Evolutionary conservation across 64 coral and sea anemone species (phyloP).

Genomic region (Hydrozoanthus tunicans): DNA sequence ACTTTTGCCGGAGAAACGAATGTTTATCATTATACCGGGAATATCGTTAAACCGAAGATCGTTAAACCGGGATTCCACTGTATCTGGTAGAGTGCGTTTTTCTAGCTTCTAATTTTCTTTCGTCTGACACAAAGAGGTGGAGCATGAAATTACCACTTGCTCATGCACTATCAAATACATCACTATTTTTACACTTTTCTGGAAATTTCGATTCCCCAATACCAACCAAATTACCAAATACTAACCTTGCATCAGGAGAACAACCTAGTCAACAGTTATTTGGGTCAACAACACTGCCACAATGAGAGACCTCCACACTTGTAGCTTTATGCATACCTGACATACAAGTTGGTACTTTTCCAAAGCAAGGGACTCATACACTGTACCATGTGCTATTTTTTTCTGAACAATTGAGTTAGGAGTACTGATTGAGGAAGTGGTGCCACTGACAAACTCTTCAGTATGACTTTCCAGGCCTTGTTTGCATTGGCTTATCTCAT

Average conservation of each 20-base stretch:
- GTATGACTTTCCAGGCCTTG: slow-evolving; percentile 59
- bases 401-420: slow-evolving; percentile 48
- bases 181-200: slow-evolving; percentile 54
- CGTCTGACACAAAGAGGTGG: slow-evolving; percentile 35
- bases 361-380: slow-evolving; percentile 56
- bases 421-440: slow-evolving; percentile 41
- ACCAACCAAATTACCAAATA: slow-evolving; percentile 49
- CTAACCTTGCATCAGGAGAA: slow-evolving; percentile 65
- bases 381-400: slow-evolving; percentile 52
- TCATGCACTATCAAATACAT: slow-evolving; percentile 59
- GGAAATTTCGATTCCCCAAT: slow-evolving; percentile 75
- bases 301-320: slow-evolving; percentile 31
- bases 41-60: no score
- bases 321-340: slow-evolving; percentile 17
- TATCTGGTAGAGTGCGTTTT: slow-evolving; percentile 59
- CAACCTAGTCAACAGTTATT: slow-evolving; percentile 68
- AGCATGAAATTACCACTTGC: slow-evolving; percentile 62
- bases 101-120: slow-evolving; percentile 55
- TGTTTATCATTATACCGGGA: no score
- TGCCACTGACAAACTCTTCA: slow-evolving; percentile 50
- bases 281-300: slow-evolving; percentile 44
- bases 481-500: slow-evolving; percentile 55
- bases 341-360: slow-evolving; percentile 63
- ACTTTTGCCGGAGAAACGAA: no score
- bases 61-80: no score